Percentiles rank a stretch among this genome's conserved stretches.
These are phyloP conservation scores for Sphenodon punctatus DNA, from an alignment of 2,797 vertebrate species.

Conservation along the genomic window DNA sequence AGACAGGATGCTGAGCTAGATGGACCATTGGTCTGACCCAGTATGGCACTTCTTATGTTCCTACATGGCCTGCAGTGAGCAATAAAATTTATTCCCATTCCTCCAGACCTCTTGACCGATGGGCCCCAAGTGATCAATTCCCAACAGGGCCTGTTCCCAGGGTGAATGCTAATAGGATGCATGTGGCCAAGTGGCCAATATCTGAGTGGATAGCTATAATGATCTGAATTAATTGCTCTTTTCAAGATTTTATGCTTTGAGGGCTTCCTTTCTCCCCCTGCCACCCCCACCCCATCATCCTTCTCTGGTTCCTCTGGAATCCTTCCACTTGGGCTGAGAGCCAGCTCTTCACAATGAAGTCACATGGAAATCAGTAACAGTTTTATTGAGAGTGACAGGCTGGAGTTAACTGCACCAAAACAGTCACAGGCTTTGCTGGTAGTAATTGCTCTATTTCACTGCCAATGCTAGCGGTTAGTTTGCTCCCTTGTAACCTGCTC, in stretches of 20 bases:
- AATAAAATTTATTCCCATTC: conserved; percentile 9
- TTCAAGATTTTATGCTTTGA: conserved; percentile 59
- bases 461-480: conserved; percentile 27
- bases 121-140: conserved; percentile 49
- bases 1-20: no score
- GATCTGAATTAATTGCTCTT: conserved; percentile 68
- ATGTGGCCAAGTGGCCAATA: conserved; percentile 13
- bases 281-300: neutral
- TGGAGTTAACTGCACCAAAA: conserved; percentile 62
- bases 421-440: conserved; percentile 50
- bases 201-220: conserved; percentile 45
- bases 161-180: conserved; percentile 32
- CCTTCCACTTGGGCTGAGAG: conserved; percentile 43
- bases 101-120: no score
- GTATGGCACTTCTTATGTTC: no score
- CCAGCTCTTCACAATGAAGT: conserved; percentile 67
- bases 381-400: conserved; percentile 71
- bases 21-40: no score
- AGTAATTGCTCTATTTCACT: neutral
- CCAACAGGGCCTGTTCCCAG: conserved; percentile 12
- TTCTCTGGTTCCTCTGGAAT: conserved; percentile 59
- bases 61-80: neutral
- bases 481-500: conserved; percentile 27
- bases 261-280: conserved; percentile 43
- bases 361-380: conserved; percentile 73